Evolutionary conservation across 2,113 vertebrate species (phyloP), one percentile per base, ranked within the genome.

Genomic region (Serinus canaria): DNA sequence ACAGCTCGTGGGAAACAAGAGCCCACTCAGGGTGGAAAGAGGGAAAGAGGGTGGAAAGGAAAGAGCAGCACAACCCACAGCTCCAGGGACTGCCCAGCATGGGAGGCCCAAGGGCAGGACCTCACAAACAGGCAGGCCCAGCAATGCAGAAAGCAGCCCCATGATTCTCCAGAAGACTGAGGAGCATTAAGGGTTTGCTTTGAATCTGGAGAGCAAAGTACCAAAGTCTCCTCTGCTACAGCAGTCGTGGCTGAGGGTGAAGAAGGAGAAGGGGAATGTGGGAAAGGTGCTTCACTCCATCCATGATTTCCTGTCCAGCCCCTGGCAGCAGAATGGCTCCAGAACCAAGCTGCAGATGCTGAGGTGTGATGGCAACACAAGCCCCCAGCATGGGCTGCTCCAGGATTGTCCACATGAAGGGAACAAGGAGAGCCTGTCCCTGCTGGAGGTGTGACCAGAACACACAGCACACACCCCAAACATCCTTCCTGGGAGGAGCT

Each of bases 331-430:
- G 30, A 37, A 78, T 1, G 25, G 56, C 1, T 67, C 52, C 60
- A 59, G 60, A 59, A 69, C 3, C 74, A 84, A 50, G 20, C 55
- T 58, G 30, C 35, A 77, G 52, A 6, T 25, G 47, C 85, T 74
- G 82, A 62, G 74, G 15, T 3, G 63, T 5, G 17, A 58, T 2
- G 6, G 44, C 47, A 62, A 19, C 28, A 46, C 11, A 47, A 69
- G 37, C 28, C 67, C 4, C 60, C 60, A 49, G 31, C 33, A 43
- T 1, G 2, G 59, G 19, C 17, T 3, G 41, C 60, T 31, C 53
- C 27, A 13, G 10, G 47, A 20, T 22, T 2, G 2, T 3, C 41
- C 41, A 28, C 1, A 0, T 15, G 58, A 6, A 35, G 41, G 47
- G 50, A 55, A 41, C 6, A 35, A 23, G 52, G n/a, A 77, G 15